A percentile compares a stretch with the other conserved stretches of the same genome.
phyloP scores from a whole-genome alignment of 2,888 invertebrate genomes.

The Orthosia gothica region DNA sequence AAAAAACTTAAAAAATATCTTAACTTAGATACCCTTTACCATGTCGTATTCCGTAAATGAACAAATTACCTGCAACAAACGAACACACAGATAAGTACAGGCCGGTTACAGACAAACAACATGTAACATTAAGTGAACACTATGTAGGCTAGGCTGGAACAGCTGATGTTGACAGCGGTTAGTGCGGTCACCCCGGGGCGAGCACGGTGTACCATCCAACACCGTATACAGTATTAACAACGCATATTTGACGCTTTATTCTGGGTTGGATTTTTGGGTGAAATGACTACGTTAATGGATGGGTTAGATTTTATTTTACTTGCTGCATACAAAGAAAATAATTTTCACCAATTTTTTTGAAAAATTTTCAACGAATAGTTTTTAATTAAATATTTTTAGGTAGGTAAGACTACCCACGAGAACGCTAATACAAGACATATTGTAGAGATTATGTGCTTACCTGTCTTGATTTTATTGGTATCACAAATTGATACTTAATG shows the following conservation, averaged over 20 bases:
- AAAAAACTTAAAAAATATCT: not conserved
- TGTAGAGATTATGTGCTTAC: too few relatives aligned
- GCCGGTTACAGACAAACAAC: conserved; percentile 52
- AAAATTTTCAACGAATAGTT: too few relatives aligned
- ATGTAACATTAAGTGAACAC: conserved; percentile 62
- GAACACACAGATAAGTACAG: conserved; percentile 51
- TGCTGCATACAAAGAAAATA: not conserved
- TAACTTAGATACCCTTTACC: conserved; percentile 50
- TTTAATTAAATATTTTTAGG: too few relatives aligned
- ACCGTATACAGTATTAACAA: conserved; percentile 66
- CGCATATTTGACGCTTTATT: conserved; percentile 56
- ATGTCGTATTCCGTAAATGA: conserved; percentile 45
- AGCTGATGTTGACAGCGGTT: conserved; percentile 86
- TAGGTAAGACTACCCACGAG: too few relatives aligned
- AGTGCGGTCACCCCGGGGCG: conserved; percentile 78
- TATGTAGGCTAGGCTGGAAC: conserved; percentile 72
- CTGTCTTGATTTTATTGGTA: too few relatives aligned
- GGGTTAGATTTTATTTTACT: not conserved
- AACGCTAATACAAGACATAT: too few relatives aligned
- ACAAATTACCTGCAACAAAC: conserved; percentile 67
- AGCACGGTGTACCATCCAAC: conserved; percentile 63
- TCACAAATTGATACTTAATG: too few relatives aligned
- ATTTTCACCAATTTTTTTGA: not conserved
- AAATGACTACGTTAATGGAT: conserved; percentile 19
- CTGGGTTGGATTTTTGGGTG: conserved; percentile 26